Conservation (phyloP, 1,140 invertebrate genomes). For the Dendroctonus valens region DNA sequence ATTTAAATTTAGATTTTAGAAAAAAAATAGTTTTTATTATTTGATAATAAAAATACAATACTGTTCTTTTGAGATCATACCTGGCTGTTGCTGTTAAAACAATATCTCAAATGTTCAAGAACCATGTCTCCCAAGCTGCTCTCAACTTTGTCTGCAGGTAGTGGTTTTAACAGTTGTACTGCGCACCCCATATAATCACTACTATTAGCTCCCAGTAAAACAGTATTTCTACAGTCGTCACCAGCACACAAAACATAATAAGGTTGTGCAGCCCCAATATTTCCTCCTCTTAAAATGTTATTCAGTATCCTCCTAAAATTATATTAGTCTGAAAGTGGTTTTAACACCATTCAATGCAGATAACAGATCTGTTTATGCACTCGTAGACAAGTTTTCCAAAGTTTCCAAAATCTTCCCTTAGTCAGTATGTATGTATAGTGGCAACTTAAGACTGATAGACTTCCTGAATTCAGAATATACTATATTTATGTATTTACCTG, state of each 20-base stretch:
- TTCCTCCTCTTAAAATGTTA: not conserved
- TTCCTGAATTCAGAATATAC: not conserved
- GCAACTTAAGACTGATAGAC: not conserved
- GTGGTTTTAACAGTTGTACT: slow-evolving; percentile 20
- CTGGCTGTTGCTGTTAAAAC: not conserved
- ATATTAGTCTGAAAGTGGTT: too few relatives aligned
- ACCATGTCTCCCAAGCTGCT: too few relatives aligned
- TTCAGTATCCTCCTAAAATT: slow-evolving; percentile 1
- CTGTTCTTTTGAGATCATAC: not conserved
- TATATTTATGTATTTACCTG: slow-evolving; percentile 20
- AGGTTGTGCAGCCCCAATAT: not conserved
- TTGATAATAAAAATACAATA: not conserved
- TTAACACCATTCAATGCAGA: too few relatives aligned
- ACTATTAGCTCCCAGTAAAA: slow-evolving; percentile 18
- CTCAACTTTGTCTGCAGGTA: slow-evolving; percentile 19
- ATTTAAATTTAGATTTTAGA: too few relatives aligned
- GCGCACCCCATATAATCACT: not conserved
- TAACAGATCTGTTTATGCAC: too few relatives aligned
- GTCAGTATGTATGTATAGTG: too few relatives aligned
- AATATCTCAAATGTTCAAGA: too few relatives aligned
- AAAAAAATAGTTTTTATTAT: not conserved
- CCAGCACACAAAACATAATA: slow-evolving; percentile 33
- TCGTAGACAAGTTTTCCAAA: too few relatives aligned
- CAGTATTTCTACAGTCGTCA: slow-evolving; percentile 25
- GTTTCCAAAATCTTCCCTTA: too few relatives aligned